phyloP scores from a whole-genome alignment of 1,140 invertebrate genomes.

The Venustaconcha ellipsiformis region DNA sequence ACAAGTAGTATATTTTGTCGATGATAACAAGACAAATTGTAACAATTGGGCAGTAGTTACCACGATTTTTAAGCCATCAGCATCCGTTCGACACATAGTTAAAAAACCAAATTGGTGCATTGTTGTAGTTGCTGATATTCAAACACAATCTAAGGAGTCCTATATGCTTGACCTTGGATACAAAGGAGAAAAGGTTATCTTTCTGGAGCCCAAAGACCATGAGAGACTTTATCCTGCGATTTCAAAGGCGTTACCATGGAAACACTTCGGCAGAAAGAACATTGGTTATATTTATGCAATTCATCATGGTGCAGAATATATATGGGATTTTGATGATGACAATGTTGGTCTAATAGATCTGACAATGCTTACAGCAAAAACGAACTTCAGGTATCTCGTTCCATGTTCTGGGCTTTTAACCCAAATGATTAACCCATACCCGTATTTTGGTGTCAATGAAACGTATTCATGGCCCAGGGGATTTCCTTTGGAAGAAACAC shows the following conservation, averaged over 20 bases:
- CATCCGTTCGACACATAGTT: neutral
- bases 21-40: neutral
- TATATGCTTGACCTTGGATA: neutral
- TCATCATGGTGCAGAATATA: constrained; percentile 16
- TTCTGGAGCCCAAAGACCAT: constrained; percentile 10
- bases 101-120: constrained; percentile 1
- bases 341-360: neutral
- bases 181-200: neutral
- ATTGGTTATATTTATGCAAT: constrained; percentile 28
- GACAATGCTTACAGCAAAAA: neutral
- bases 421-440: constrained; percentile 11
- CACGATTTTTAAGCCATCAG: too few relatives aligned
- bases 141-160: neutral
- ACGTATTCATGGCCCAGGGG: too few relatives aligned
- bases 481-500: neutral
- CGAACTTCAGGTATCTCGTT: neutral
- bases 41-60: neutral
- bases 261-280: too few relatives aligned
- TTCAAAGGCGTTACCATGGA: too few relatives aligned
- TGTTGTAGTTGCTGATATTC: neutral
- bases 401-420: neutral
- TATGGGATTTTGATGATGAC: neutral
- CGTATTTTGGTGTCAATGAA: constrained; percentile 3
- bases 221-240: too few relatives aligned
- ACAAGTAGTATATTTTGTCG: too few relatives aligned